These are phyloP conservation scores for Stylophora pistillata DNA, from an alignment of 64 coral and sea anemone species.

Conservation along the genomic window DNA sequence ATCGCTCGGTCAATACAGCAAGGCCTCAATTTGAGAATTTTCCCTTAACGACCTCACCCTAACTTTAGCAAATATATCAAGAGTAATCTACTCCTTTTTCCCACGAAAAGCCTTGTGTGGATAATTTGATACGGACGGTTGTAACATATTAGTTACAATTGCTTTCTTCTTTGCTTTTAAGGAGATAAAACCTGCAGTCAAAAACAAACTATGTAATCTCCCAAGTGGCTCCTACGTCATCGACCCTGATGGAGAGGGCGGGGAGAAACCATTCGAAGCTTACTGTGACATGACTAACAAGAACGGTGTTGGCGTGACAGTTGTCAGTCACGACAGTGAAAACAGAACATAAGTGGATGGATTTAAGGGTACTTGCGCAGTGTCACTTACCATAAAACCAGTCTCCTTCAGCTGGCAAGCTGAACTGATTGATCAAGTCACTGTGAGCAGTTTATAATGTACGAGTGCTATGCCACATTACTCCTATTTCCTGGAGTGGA, in stretches of 20 bases:
- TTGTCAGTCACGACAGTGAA: constrained; percentile 69
- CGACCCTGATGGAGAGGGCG: constrained; percentile 25
- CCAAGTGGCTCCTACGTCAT: constrained; percentile 44
- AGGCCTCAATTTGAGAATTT: too few relatives aligned
- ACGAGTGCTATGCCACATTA: background rate
- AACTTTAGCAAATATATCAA: too few relatives aligned
- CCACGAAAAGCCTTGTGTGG: background rate
- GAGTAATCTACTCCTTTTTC: too few relatives aligned
- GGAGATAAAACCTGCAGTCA: constrained; percentile 26
- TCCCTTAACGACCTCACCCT: too few relatives aligned
- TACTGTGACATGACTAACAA: constrained; percentile 72
- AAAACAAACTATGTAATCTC: background rate
- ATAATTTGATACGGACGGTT: background rate
- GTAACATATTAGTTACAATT: background rate
- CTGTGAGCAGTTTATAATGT: constrained; percentile 62
- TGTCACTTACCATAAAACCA: constrained; percentile 5
- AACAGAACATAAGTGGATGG: constrained; percentile 34
- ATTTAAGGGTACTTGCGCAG: background rate
- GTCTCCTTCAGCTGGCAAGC: background rate
- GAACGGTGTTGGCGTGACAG: constrained; percentile 52
- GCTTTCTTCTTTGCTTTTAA: background rate
- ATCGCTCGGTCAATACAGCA: too few relatives aligned
- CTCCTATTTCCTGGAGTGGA: background rate
- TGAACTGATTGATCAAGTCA: background rate
- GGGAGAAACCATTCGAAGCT: constrained; percentile 1